Evolutionary conservation across 1,140 invertebrate species (phyloP).

Genomic region (Euschistus heros): DNA sequence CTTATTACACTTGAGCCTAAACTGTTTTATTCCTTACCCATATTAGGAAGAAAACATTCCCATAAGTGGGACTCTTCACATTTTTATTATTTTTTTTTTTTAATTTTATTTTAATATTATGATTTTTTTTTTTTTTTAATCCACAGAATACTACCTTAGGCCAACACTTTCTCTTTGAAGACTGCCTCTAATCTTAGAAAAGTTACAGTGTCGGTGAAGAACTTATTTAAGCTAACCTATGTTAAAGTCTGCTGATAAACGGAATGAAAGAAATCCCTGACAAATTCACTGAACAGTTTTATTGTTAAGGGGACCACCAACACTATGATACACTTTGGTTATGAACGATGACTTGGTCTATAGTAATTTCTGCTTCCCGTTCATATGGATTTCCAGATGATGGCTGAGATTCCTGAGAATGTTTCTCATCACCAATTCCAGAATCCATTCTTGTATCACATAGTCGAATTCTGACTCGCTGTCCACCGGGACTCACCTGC

Average conservation of each 20-base stretch:
- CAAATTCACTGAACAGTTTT: neutral
- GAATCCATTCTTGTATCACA: constrained; percentile 30
- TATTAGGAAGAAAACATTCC: constrained; percentile 2
- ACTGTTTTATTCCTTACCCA: neutral
- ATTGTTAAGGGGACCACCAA: neutral
- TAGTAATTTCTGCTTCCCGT: constrained; percentile 10
- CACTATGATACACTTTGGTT: constrained; percentile 23
- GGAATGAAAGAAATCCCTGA: neutral
- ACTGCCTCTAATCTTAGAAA: neutral
- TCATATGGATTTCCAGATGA: constrained; percentile 27
- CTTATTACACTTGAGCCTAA: constrained; percentile 11
- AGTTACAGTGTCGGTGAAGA: neutral
- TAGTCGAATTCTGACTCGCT: constrained; percentile 28
- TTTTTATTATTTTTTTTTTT: too few species aligned
- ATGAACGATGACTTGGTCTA: constrained; percentile 23
- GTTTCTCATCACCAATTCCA: constrained; percentile 30
- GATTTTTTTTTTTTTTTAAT: constrained; percentile 1
- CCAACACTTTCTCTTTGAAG: neutral
- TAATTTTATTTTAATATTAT: neutral
- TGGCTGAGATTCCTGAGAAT: constrained; percentile 30
- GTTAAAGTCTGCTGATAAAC: neutral
- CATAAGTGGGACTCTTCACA: too few species aligned
- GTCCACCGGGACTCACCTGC: constrained; percentile 26
- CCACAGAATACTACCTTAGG: neutral
- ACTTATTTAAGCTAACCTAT: neutral